Evolutionary conservation across 2,888 invertebrate genomes (phyloP).

Genomic region (Lithophane ornitopus): DNA sequence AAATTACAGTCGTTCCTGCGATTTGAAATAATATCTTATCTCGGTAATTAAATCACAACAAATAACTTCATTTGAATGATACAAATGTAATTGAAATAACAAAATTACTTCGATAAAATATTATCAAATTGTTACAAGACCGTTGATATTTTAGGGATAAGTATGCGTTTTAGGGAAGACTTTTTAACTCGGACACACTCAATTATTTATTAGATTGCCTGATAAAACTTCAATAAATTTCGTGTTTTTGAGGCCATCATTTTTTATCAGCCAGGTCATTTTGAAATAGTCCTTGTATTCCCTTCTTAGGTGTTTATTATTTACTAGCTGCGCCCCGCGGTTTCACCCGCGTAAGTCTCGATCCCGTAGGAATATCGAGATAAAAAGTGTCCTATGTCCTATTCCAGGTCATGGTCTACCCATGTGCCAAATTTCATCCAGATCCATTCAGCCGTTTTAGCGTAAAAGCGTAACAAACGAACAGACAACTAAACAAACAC

Average conservation of each 20-base stretch:
- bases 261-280: not conserved
- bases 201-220: not conserved
- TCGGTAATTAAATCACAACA: constrained; percentile 62
- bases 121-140: constrained; percentile 37
- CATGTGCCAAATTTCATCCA: no score
- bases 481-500: no score
- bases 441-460: no score
- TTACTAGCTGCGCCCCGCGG: no score
- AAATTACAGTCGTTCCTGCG: constrained; percentile 6
- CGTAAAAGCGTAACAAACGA: no score
- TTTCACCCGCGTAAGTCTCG: no score
- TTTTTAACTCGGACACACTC: not conserved
- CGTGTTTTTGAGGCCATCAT: not conserved
- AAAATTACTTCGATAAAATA: constrained; percentile 34
- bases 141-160: not conserved
- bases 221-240: not conserved
- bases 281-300: not conserved
- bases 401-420: no score
- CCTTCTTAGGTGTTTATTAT: not conserved
- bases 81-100: constrained; percentile 27
- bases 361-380: no score
- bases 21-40: constrained; percentile 45
- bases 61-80: constrained; percentile 58
- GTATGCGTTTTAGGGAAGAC: constrained; percentile 4
- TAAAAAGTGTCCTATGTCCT: no score